Percentiles rank a stretch among this genome's conserved stretches.
Evolutionary conservation across 2,797 vertebrate genomes (phyloP).

Genomic region (Micromesistius poutassou): DNA sequence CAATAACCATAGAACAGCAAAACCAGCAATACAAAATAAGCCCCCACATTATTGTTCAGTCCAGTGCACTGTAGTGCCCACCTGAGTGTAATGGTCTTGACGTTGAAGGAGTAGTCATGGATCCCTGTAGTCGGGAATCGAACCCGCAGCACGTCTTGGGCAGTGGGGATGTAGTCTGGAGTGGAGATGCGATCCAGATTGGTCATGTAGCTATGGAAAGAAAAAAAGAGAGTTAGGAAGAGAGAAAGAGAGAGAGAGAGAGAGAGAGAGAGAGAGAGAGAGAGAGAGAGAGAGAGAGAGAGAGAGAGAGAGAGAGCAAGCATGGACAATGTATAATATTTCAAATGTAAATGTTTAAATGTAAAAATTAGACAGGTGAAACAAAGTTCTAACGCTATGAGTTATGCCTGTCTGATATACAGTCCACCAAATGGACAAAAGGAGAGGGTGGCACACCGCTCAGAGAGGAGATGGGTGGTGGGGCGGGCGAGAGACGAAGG

Average conservation of each 20-base stretch:
- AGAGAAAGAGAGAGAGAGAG: conserved; percentile 12
- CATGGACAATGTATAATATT: too few species aligned
- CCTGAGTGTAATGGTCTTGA: conserved; percentile 95
- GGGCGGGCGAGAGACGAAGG: too few species aligned
- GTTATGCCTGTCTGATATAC: too few species aligned
- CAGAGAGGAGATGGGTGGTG: neutral
- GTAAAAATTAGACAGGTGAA: too few species aligned
- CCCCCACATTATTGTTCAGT: neutral
- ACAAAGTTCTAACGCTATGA: too few species aligned
- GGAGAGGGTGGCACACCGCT: neutral
- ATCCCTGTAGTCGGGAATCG: conserved; percentile 95
- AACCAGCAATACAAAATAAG: neutral
- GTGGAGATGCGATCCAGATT: conserved; percentile 88
- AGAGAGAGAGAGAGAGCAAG: neutral
- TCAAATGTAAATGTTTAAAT: too few species aligned
- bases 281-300: neutral
- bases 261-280: neutral
- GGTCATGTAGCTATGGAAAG: conserved; percentile 82
- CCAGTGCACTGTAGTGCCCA: conserved; percentile 43
- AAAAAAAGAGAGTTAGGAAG: conserved; percentile 41
- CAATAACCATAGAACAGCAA: neutral
- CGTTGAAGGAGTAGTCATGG: conserved; percentile 92
- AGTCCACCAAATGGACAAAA: neutral
- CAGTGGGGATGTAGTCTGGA: conserved; percentile 88
- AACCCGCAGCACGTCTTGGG: conserved; percentile 94